These are phyloP conservation scores for Norana najaformis DNA, from an alignment of 2,888 invertebrate genomes.

Conservation along the genomic window DNA sequence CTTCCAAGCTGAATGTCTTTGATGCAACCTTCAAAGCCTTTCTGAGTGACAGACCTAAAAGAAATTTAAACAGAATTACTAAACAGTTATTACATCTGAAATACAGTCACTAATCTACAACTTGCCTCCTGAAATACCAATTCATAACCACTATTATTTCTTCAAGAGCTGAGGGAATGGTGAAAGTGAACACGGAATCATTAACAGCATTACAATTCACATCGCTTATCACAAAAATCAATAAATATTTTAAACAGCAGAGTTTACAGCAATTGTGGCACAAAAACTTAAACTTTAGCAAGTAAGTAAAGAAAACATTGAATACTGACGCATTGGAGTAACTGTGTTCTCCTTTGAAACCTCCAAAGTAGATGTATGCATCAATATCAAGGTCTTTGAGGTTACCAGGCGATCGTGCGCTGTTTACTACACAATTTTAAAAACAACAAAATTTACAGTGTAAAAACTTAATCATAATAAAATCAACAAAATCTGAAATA, in stretches of 20 bases:
- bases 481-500: not conserved
- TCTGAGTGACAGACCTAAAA: conserved; percentile 70
- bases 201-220: not conserved
- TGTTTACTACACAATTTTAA: conserved; percentile 2
- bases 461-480: not conserved
- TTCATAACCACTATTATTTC: not conserved
- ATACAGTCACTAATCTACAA: not conserved
- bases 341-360: conserved; percentile 70
- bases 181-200: too few relatives aligned
- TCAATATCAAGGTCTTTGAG: conserved; percentile 63
- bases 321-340: conserved; percentile 47
- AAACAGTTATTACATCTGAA: not conserved
- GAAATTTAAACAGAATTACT: too few relatives aligned
- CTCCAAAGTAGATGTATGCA: conserved; percentile 86
- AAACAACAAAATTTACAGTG: not conserved
- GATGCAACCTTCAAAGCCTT: conserved; percentile 86
- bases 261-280: not conserved
- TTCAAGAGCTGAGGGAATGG: not conserved
- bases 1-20: conserved; percentile 77
- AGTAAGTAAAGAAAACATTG: not conserved
- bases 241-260: not conserved
- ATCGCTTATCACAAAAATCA: not conserved
- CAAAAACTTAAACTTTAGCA: not conserved
- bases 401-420: conserved; percentile 28
- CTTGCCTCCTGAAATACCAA: too few relatives aligned